phyloP scores from a whole-genome alignment of 2,797 vertebrate species.

The Ptychadena robeensis region DNA sequence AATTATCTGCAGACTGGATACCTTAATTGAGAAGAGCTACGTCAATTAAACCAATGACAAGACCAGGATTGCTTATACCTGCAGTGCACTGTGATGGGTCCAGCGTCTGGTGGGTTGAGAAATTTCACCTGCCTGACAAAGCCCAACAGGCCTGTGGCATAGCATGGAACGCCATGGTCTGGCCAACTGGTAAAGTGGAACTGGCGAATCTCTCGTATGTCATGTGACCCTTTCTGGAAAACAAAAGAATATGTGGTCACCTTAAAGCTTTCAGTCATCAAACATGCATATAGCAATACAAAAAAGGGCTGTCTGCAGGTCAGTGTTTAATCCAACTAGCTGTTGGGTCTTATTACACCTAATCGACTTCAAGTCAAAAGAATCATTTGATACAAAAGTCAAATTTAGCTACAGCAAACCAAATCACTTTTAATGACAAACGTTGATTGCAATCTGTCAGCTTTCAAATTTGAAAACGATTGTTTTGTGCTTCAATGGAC shows the following conservation, averaged over 20 bases:
- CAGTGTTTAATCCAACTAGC: neutral
- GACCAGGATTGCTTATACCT: slow-evolving; percentile 75
- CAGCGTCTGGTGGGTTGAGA: slow-evolving; percentile 91
- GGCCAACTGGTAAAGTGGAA: slow-evolving; percentile 99
- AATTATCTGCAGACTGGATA: too few relatives aligned
- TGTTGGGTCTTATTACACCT: neutral
- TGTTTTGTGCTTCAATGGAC: neutral
- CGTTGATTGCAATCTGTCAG: neutral
- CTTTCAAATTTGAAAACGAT: neutral
- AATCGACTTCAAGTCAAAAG: neutral
- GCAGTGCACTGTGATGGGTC: slow-evolving; percentile 94
- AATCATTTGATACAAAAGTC: neutral
- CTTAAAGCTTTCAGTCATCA: neutral
- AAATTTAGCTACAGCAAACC: neutral
- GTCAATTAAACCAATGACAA: too few relatives aligned
- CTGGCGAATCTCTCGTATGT: slow-evolving; percentile 95
- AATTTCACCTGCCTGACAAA: slow-evolving; percentile 97
- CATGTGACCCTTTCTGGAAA: slow-evolving; percentile 94
- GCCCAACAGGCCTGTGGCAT: slow-evolving; percentile 92
- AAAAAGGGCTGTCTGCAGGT: neutral
- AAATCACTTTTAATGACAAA: neutral
- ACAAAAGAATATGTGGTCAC: slow-evolving; percentile 65
- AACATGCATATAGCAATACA: neutral
- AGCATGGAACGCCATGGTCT: slow-evolving; percentile 95
- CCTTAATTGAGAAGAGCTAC: too few relatives aligned